phyloP scores from a whole-genome alignment of 2,797 vertebrate species.

The Syncerus caffer region DNA sequence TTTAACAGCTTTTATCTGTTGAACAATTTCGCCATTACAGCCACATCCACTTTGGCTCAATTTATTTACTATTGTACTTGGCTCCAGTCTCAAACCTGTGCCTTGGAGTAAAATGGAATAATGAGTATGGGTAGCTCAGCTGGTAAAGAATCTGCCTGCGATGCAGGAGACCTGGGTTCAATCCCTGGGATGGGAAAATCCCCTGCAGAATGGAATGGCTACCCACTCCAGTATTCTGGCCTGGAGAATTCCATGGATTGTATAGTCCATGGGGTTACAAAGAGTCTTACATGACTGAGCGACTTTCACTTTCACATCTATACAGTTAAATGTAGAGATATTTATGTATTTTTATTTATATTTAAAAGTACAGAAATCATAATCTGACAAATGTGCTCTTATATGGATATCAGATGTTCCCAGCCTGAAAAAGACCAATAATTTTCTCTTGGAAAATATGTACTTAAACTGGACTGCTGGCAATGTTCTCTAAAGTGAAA shows the following conservation, averaged over 20 bases:
- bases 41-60: neutral
- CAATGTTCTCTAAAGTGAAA: neutral
- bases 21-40: neutral
- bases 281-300: neutral
- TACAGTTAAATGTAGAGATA: neutral
- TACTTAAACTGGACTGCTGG: neutral
- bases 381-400: neutral
- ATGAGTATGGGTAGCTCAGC: neutral
- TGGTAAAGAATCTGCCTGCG: neutral
- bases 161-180: neutral
- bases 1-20: constrained; percentile 1
- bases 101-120: neutral
- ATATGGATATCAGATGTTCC: neutral
- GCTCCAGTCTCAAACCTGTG: neutral
- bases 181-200: neutral
- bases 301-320: neutral
- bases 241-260: neutral
- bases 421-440: neutral
- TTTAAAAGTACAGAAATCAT: neutral
- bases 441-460: neutral
- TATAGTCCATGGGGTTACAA: neutral
- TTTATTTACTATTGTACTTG: constrained; percentile 26
- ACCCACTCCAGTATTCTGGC: neutral
- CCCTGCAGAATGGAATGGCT: neutral
- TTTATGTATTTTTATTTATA: neutral